Evolutionary conservation across 2,113 vertebrate genomes (phyloP).

Genomic region (Helogale parvula): DNA sequence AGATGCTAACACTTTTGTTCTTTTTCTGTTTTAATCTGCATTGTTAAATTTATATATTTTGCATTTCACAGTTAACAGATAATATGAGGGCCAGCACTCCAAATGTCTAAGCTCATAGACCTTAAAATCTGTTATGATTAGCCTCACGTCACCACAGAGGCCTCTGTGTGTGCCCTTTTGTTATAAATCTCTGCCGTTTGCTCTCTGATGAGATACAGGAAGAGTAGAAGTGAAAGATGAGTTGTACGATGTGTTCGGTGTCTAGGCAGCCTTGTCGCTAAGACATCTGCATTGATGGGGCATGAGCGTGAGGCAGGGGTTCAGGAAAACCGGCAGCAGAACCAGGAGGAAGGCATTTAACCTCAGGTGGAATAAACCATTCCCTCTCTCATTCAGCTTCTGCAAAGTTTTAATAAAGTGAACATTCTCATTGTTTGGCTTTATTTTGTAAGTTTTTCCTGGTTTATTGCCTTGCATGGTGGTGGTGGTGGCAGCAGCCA

Average conservation of each 20-base stretch:
- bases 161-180: not conserved
- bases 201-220: not conserved
- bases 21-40: not conserved
- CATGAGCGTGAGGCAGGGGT: not conserved
- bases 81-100: not conserved
- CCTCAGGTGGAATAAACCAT: not conserved
- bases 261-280: not conserved
- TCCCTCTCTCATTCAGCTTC: not conserved
- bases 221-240: not conserved
- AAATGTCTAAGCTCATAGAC: not conserved
- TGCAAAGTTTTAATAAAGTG: slow-evolving; percentile 4
- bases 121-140: not conserved
- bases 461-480: not conserved
- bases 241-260: not conserved
- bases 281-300: not conserved
- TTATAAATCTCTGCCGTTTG: not conserved
- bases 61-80: not conserved
- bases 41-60: not conserved
- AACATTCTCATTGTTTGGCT: not conserved
- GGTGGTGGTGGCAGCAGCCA: not conserved
- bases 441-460: not conserved
- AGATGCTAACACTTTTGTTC: not conserved
- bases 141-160: not conserved
- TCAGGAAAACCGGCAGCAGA: not conserved
- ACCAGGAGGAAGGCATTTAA: not conserved